phyloP scores from a whole-genome alignment of 1,140 invertebrate genomes.

The Hyles vespertilio region DNA sequence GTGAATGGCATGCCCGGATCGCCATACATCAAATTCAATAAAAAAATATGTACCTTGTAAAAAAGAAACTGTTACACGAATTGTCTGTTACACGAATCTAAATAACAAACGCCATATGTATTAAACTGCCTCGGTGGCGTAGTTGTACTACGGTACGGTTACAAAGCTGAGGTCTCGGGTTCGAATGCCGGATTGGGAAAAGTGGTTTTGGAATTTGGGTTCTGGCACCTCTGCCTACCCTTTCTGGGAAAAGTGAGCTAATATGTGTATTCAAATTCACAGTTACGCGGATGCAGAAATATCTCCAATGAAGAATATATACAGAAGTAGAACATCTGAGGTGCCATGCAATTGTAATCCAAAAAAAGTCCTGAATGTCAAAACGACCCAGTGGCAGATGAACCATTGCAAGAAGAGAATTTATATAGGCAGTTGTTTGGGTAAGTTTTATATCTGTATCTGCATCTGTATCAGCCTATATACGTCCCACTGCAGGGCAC shows the following conservation, averaged over 20 bases:
- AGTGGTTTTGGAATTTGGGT: no score
- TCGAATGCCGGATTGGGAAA: neutral
- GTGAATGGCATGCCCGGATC: no score
- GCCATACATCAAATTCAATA: no score
- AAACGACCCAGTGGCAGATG: constrained; percentile 73
- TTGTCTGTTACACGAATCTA: neutral
- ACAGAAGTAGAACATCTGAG: constrained; percentile 61
- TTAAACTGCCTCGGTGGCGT: no score
- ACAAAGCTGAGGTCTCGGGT: neutral
- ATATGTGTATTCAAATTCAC: constrained; percentile 14
- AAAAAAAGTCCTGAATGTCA: constrained; percentile 71
- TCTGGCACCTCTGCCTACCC: no score
- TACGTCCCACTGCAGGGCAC: no score
- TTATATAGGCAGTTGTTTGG: constrained; percentile 77
- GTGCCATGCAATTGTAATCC: constrained; percentile 72
- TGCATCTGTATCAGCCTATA: no score
- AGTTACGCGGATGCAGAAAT: constrained; percentile 55
- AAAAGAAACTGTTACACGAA: no score
- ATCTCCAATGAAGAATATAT: constrained; percentile 41
- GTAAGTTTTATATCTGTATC: constrained; percentile 35
- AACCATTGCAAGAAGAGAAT: constrained; percentile 55
- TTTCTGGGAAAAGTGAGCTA: no score
- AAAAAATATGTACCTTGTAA: no score
- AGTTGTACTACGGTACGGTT: no score
- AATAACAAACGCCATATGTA: neutral